Evolutionary conservation across 2,888 invertebrate species (phyloP), one percentile per base, ranked within the genome.

Genomic region (Odontothrips loti): DNA sequence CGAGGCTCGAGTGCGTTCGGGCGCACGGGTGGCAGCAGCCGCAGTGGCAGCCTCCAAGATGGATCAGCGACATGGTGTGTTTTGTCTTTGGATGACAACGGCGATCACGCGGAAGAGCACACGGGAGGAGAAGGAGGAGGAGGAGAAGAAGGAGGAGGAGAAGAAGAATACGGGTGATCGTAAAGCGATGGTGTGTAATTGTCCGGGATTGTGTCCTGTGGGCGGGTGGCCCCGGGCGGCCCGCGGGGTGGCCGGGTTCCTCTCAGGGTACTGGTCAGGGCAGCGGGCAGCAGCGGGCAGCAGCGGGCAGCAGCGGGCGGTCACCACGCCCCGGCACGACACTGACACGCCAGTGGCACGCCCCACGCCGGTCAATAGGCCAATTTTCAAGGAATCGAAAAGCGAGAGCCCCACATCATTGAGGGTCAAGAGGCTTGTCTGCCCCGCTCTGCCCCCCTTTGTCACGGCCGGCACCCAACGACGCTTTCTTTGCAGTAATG

Each of bases 361-460:
- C 23, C 68, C 68, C 23, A 23, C 23, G 68, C 23, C 23, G 68
- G 68, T 75, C 68, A 75, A 75, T 75, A 75, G 68, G 68, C 11
- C 68, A 75, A 75, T 75, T 75, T 75, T 75, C 68, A 75, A 75
- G 68, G 68, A 75, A 75, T 10, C 68, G 68, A 15, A 58, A 58
- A 58, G 58, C 58, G 58, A 58, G 17, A 58, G 68, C 8, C 68
- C 68, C 68, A 10, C 68, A 27, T 75, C 68, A 75, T 75, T 75
- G 58, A 58, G 34, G 6, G 15, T 17, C 68, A 27, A 75, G 68
- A 11, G 68, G 27, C 68, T 51, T 17, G n/a, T n/a, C n/a, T 58
- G 58, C 58, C 20, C 58, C 51, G 51, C 68, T 75, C 68, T 75
- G 68, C 23, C 27, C 68, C 0, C 68, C 68, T 27, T 23, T n/a